A percentile compares a stretch with the other conserved stretches of the same genome.
Conservation (phyloP, 2,888 invertebrate species). For the Aphodius granarius region DNA sequence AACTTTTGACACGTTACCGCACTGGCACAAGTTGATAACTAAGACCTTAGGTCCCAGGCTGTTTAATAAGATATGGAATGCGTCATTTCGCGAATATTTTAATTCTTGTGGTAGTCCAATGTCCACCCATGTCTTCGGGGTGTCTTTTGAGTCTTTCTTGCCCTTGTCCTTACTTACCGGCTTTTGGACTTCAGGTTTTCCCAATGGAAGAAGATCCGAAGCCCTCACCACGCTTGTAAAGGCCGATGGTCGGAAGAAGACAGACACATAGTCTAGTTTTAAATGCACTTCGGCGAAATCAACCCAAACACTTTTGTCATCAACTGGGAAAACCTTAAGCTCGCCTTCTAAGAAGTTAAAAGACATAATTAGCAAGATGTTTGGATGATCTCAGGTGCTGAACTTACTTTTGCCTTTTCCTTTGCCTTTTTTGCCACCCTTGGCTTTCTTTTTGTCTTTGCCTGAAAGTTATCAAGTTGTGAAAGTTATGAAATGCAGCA, state of each 20-base stretch:
- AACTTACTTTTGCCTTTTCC: conserved; percentile 14
- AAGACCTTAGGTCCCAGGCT: conserved; percentile 43
- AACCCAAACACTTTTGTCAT: conserved; percentile 44
- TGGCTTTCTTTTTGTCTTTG: conserved; percentile 18
- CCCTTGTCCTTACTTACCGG: background rate
- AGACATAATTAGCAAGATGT: background rate
- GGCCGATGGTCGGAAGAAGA: conserved; percentile 45
- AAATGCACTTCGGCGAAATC: conserved; percentile 42
- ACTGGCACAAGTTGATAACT: conserved; percentile 42
- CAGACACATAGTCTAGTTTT: conserved; percentile 36
- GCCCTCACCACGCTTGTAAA: conserved; percentile 36
- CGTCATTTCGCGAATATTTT: conserved; percentile 41
- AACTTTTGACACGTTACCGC: conserved; percentile 33
- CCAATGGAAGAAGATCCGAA: conserved; percentile 5
- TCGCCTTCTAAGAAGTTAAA: conserved; percentile 11
- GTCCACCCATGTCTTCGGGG: conserved; percentile 30
- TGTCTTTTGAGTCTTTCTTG: conserved; percentile 11
- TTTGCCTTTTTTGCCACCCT: conserved; percentile 5
- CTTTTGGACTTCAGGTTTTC: background rate
- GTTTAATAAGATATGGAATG: conserved; percentile 46
- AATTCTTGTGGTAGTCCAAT: conserved; percentile 19
- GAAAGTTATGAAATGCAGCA: too few species aligned
- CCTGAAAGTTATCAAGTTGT: background rate
- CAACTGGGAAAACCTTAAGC: conserved; percentile 28
- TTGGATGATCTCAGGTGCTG: background rate